Conservation (phyloP, 2,888 invertebrate species). For the Drosophila birchii region DNA sequence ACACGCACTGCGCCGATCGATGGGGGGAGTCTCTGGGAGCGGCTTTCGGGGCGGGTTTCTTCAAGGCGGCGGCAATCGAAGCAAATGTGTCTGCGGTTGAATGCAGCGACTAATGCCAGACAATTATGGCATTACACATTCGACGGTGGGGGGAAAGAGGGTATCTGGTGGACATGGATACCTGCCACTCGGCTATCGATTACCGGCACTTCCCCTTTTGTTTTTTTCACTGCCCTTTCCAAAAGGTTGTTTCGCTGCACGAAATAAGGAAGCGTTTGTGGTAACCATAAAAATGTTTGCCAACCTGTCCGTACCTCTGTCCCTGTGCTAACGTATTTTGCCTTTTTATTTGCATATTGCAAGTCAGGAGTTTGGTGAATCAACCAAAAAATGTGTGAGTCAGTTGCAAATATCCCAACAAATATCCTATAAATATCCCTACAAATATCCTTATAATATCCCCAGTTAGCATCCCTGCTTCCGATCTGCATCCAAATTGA, state of each 20-base stretch:
- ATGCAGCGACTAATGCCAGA: slow-evolving; percentile 67
- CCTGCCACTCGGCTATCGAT: slow-evolving; percentile 59
- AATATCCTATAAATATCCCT: too few species aligned
- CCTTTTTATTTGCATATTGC: slow-evolving; percentile 14
- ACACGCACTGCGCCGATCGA: slow-evolving; percentile 26
- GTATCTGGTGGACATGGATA: slow-evolving; percentile 34
- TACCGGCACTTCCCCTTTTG: slow-evolving; percentile 67
- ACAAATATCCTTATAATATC: too few species aligned
- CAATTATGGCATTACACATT: slow-evolving; percentile 63
- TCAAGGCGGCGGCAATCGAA: slow-evolving; percentile 27
- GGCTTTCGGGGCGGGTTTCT: not conserved
- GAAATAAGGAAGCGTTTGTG: slow-evolving; percentile 5
- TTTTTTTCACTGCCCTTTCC: not conserved
- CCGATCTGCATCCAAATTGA: too few species aligned
- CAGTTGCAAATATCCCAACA: too few species aligned
- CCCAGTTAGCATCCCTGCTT: too few species aligned
- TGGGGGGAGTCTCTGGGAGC: not conserved
- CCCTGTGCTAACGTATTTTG: not conserved
- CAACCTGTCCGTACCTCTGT: not conserved
- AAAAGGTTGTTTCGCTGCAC: slow-evolving; percentile 9
- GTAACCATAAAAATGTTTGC: slow-evolving; percentile 1
- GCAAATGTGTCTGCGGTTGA: slow-evolving; percentile 70
- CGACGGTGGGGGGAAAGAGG: slow-evolving; percentile 45
- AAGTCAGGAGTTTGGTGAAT: not conserved
- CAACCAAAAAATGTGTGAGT: not conserved